Base-by-base conservation (phyloP, 1,140 invertebrate genomes). In the Drosophila insularis region DNA sequence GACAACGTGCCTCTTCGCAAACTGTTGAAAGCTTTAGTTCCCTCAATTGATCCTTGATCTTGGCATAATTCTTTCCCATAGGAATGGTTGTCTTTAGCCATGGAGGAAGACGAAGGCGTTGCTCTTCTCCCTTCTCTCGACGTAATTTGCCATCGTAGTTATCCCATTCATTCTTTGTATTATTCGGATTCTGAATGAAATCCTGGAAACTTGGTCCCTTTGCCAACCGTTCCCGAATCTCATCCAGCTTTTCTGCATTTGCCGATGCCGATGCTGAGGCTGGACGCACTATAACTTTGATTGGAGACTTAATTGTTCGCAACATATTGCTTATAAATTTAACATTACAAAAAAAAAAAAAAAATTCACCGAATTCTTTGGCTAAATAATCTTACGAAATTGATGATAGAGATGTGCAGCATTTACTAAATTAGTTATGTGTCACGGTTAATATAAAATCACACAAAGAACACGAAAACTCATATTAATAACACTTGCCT, bases 1-100 rank as follows among this genome's bases (percentile, higher is more conserved):
- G 99, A 94, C 99, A 99, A 73, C 97, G 94, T 0, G 99, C 99
- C 93, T 99, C 99, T 92, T 99, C 98, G 92, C 99, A 99, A 1
- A 99, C 99, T 2, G 99, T 99, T 81, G 98, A 96, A 8, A 99
- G 93, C 80, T 98, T 99, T 11, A 99, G 93, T 13, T 95, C 94
- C 63, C 97, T 93, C 10, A 99, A 92, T 89, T 98, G 96, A 58
- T 96, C 94, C 90, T 99, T 99, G 13, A 99, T 92, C 86, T 94
- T 95, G 74, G 93, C 94, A 90, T 96, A 98, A 93, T 97, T 98
- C 84, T 96, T 94, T 35, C 96, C 98, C 80, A 96, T 95, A 10
- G 98, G 98, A 91, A 99, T 99, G 85, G 97, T 95, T 46, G 96
- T 98, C 92, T 99, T 99, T 35, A 99, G 91, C 99, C 99, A 99